Conservation (phyloP, 1,140 invertebrate genomes). For the Trissolcus basalis region DNA sequence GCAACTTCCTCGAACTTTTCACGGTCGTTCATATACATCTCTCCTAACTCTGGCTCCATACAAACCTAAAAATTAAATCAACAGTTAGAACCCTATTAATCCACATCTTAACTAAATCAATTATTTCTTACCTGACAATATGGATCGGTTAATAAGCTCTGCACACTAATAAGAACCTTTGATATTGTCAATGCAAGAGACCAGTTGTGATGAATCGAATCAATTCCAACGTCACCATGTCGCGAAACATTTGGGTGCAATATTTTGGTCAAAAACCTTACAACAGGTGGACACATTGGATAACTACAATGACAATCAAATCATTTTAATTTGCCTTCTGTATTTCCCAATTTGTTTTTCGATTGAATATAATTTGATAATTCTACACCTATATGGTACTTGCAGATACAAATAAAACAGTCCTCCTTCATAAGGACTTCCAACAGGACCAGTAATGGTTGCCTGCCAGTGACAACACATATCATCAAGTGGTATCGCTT, state of each 20-base stretch:
- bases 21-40: conserved; percentile 86
- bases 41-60: conserved; percentile 92
- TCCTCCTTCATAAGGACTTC: conserved; percentile 95
- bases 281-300: conserved; percentile 92
- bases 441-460: conserved; percentile 90
- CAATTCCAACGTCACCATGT: conserved; percentile 96
- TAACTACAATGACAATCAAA: conserved; percentile 80
- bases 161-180: conserved; percentile 92
- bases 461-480: conserved; percentile 93
- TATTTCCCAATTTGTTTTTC: no score
- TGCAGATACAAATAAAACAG: conserved; percentile 95
- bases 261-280: conserved; percentile 92
- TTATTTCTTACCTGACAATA: conserved; percentile 83
- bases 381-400: conserved; percentile 82
- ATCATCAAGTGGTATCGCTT: conserved; percentile 89
- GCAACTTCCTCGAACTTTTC: conserved; percentile 88
- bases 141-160: conserved; percentile 94
- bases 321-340: neutral
- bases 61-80: conserved; percentile 81
- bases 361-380: neutral
- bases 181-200: conserved; percentile 93
- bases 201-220: conserved; percentile 97
- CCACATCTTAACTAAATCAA: no score
- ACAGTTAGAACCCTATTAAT: no score
- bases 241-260: conserved; percentile 96